These are phyloP conservation scores for Tringa solitaria DNA, from an alignment of 2,113 vertebrate species.

Conservation along the genomic window DNA sequence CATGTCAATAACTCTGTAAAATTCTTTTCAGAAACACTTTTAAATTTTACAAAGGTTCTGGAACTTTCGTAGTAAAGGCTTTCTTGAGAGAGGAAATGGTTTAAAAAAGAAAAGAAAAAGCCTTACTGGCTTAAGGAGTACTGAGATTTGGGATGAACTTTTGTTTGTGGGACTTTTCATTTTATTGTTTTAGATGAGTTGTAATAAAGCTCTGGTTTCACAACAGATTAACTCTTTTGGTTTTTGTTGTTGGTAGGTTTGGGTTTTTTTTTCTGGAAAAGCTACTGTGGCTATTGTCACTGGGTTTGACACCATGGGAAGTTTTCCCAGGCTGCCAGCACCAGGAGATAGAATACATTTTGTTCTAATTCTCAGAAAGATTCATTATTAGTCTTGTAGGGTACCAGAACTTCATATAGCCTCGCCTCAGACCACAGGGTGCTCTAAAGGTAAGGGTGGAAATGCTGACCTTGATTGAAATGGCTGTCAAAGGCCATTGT, in stretches of 20 bases:
- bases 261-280: background rate
- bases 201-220: background rate
- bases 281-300: background rate
- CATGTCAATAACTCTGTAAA: background rate
- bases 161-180: background rate
- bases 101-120: background rate
- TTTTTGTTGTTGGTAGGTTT: no score
- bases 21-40: background rate
- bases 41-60: background rate
- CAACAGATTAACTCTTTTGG: no score
- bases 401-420: background rate
- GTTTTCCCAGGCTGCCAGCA: background rate
- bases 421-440: background rate
- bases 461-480: background rate
- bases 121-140: background rate
- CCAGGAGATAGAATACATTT: background rate
- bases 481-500: background rate
- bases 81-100: background rate
- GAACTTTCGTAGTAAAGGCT: background rate
- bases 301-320: background rate
- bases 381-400: background rate
- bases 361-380: background rate
- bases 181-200: background rate
- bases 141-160: background rate
- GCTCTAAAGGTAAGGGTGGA: background rate